Evolutionary conservation across 2,888 invertebrate genomes (phyloP), one percentile per base, ranked within the genome.

Genomic region (Conus canariensis): DNA sequence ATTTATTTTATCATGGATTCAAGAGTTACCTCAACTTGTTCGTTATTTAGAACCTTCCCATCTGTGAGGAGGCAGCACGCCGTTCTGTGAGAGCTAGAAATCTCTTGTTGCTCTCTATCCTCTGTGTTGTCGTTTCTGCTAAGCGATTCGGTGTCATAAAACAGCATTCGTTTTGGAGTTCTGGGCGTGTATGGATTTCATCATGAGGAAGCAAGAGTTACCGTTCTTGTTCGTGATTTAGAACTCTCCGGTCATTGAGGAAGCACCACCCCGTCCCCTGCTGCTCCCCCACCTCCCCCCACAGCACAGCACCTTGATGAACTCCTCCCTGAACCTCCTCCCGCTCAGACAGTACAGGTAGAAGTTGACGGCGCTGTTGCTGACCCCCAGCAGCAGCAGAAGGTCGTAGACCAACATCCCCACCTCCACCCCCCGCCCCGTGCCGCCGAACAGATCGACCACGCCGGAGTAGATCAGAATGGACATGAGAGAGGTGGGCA

Each of bases 341-440:
- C 80, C 80, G 12, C 45, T 80, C 80, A 80, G 80, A 80, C 80
- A 80, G 80, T 80, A 80, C 30, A 80, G 80, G 45, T 80, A 80
- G 30, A 80, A 80, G 30, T 80, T 80, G 30, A 80, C 30, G 12
- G 80, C 8, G 22, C 80, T 80, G 45, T 80, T 80, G 80, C 14
- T 80, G 22, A 74, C 9, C 22, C 74, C n/a, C n/a, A 74, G 74
- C 74, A 74, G n/a, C n/a, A 7, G n/a, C 8, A 74, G 5, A n/a
- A 10, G 9, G 10, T 19, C n/a, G n/a, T 8, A 22, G n/a, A 10
- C 8, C 74, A 74, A 10, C 9, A 6, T n/a, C 74, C 9, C n/a
- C n/a, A n/a, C n/a, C n/a, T n/a, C 22, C 8, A 74, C 9, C n/a
- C n/a, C 74, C 10, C 19, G 45, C 45, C 45, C 45, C 45, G 45